Conservation (phyloP, 1,140 invertebrate species). For the Cheumatopsyche charites region DNA sequence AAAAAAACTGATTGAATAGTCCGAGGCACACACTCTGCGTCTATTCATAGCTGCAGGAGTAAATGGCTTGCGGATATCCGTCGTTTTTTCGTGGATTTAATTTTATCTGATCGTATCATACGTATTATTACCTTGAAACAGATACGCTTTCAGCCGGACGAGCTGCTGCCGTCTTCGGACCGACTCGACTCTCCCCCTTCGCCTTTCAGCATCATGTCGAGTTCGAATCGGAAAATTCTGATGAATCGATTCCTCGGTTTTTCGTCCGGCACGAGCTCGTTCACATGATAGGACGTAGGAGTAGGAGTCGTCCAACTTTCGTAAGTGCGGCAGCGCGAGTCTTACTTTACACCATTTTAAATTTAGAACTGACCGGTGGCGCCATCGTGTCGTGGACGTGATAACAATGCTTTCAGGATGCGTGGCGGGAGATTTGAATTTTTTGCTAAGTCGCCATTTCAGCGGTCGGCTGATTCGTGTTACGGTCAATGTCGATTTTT, state of each 20-base stretch:
- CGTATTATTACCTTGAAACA: constrained; percentile 26
- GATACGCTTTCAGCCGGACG: not conserved
- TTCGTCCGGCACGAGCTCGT: not conserved
- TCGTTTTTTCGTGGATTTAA: not conserved
- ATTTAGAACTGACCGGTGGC: constrained; percentile 3
- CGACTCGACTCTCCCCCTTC: too few relatives aligned
- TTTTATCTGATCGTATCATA: not conserved
- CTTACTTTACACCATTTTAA: constrained; percentile 4
- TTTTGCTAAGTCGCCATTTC: too few relatives aligned
- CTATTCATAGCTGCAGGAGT: not conserved
- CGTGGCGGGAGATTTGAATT: too few relatives aligned
- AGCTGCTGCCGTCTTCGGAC: too few relatives aligned
- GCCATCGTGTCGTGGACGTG: not conserved
- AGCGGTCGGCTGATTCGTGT: too few relatives aligned
- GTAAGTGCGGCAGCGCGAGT: not conserved
- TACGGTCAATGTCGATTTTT: too few relatives aligned
- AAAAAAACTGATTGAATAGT: too few relatives aligned
- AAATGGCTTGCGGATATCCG: constrained; percentile 11
- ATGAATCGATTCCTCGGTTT: too few relatives aligned
- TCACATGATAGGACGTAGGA: not conserved
- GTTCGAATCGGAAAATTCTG: too few relatives aligned
- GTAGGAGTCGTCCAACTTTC: not conserved
- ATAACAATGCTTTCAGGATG: too few relatives aligned
- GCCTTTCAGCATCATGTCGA: too few relatives aligned
- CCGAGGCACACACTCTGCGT: not conserved